Conservation (phyloP, 2,113 vertebrate species). For the Phyllopteryx taeniolatus region DNA sequence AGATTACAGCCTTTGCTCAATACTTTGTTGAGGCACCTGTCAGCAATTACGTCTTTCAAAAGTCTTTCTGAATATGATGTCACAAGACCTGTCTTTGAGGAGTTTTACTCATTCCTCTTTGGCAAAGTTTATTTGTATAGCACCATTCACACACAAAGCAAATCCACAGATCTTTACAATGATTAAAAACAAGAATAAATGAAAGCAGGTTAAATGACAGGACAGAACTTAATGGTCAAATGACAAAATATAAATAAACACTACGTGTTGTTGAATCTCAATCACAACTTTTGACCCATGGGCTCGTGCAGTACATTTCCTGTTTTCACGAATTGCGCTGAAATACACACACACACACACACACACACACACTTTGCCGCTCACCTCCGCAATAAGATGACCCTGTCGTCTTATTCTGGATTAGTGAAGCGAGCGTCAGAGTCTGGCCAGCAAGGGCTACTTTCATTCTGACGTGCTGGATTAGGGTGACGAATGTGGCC, state of each 20-base stretch:
- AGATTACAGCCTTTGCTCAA: not conserved
- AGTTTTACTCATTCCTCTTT: not conserved
- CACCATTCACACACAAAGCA: not conserved
- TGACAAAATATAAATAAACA: not conserved
- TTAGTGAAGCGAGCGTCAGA: constrained; percentile 36
- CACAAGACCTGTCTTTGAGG: not conserved
- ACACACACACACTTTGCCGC: constrained; percentile 4
- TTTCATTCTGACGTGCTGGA: constrained; percentile 26
- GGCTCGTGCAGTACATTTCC: not conserved
- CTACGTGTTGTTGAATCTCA: not conserved
- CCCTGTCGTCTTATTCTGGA: constrained; percentile 27
- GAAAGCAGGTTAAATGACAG: not conserved
- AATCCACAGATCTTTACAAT: not conserved
- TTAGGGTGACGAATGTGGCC: constrained; percentile 14
- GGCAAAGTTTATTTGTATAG: not conserved
- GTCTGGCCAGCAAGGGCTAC: constrained; percentile 23
- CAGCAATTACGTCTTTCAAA: not conserved
- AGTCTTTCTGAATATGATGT: not conserved
- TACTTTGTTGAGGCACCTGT: not conserved
- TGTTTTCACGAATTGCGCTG: not conserved
- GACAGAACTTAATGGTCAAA: not conserved
- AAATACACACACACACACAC: not conserved
- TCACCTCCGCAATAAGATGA: constrained; percentile 44
- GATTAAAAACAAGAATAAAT: not conserved
- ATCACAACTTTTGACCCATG: constrained; percentile 28